phyloP scores from a whole-genome alignment of 2,113 vertebrate genomes.

The Erythrolamprus reginae region DNA sequence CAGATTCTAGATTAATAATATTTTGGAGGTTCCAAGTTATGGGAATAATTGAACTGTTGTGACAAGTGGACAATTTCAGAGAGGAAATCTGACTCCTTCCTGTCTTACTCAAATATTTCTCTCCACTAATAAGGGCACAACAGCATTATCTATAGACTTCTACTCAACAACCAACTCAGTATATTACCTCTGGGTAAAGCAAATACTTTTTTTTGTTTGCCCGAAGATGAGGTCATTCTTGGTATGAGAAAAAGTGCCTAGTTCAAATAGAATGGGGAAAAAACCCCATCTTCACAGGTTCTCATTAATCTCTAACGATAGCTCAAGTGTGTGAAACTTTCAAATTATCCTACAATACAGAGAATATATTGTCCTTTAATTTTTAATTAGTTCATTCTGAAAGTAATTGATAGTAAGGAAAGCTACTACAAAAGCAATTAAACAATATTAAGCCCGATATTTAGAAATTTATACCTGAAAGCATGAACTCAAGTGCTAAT shows the following conservation, averaged over 20 bases:
- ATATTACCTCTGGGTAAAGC: background rate
- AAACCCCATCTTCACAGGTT: background rate
- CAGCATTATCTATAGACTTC: background rate
- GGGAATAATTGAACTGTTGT: background rate
- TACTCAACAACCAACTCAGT: background rate
- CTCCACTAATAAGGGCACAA: background rate
- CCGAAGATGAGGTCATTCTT: background rate
- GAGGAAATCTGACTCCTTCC: background rate
- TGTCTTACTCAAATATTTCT: background rate
- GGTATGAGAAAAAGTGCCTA: background rate
- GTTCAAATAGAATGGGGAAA: background rate
- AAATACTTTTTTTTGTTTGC: background rate
- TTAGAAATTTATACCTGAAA: background rate
- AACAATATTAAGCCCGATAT: background rate
- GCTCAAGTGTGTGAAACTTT: background rate
- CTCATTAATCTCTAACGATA: background rate
- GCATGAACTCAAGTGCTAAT: background rate
- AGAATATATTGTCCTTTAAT: background rate
- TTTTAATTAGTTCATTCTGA: background rate
- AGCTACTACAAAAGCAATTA: background rate
- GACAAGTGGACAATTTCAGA: background rate
- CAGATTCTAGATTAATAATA: background rate
- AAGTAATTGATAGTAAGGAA: background rate
- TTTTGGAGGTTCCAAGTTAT: background rate
- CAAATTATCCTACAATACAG: background rate